phyloP scores from a whole-genome alignment of 1,140 invertebrate species.

The Apis dorsata region DNA sequence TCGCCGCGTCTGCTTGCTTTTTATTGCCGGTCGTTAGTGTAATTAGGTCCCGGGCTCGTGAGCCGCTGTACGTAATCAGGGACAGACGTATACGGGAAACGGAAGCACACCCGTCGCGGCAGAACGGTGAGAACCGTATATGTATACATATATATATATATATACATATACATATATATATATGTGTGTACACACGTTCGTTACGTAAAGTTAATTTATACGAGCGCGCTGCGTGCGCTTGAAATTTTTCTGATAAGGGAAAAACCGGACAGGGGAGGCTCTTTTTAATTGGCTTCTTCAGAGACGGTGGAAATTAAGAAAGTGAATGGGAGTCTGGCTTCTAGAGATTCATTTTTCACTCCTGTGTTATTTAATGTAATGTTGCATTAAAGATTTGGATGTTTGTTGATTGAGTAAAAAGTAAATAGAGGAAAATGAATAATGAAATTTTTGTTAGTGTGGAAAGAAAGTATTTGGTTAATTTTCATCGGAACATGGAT shows the following conservation, averaged over 20 bases:
- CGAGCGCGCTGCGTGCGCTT: conserved; percentile 12
- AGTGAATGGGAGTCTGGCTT: too few relatives aligned
- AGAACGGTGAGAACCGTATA: not conserved
- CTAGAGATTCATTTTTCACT: not conserved
- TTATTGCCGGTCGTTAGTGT: conserved; percentile 67
- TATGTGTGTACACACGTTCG: not conserved
- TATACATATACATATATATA: not conserved
- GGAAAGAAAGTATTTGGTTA: too few relatives aligned
- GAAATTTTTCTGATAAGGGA: conserved; percentile 34
- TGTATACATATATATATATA: not conserved
- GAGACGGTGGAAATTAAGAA: not conserved
- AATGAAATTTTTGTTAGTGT: too few relatives aligned
- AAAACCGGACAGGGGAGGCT: not conserved
- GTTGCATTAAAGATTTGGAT: too few relatives aligned
- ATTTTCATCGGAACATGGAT: too few relatives aligned
- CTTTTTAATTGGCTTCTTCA: conserved; percentile 13
- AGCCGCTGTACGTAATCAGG: conserved; percentile 43
- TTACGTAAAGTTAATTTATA: conserved; percentile 42
- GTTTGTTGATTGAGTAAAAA: too few relatives aligned
- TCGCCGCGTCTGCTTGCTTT: conserved; percentile 61
- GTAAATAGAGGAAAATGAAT: too few relatives aligned
- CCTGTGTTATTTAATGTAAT: too few relatives aligned
- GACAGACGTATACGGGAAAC: conserved; percentile 48
- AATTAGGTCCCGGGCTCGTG: conserved; percentile 61
- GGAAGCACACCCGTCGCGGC: conserved; percentile 22